Conservation (phyloP, 2,888 invertebrate species). For the Phania funesta region DNA sequence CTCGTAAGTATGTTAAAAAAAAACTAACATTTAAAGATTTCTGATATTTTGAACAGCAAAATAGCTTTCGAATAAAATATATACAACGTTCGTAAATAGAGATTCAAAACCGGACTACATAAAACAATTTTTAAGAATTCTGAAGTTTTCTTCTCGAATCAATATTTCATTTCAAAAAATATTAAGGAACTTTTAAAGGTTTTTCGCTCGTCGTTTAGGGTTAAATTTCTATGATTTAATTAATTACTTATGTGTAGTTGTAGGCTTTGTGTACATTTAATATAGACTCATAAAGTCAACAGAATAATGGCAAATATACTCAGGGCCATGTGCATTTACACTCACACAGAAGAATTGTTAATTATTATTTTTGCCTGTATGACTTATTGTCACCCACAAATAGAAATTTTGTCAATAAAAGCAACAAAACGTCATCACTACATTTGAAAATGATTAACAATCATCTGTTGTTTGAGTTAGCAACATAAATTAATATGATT, state of each 20-base stretch:
- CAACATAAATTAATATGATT: slow-evolving; percentile 30
- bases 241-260: slow-evolving; percentile 13
- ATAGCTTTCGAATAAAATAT: too few species aligned
- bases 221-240: not conserved
- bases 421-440: slow-evolving; percentile 19
- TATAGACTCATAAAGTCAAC: not conserved
- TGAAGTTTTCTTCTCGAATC: too few species aligned
- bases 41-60: too few species aligned
- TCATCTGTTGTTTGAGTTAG: not conserved
- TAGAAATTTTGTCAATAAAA: slow-evolving; percentile 24
- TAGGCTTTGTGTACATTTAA: not conserved
- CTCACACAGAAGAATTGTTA: not conserved
- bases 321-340: not conserved
- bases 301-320: not conserved
- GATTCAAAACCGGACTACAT: too few species aligned
- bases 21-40: too few species aligned
- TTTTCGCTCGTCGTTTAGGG: too few species aligned
- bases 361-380: not conserved
- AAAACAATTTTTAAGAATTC: too few species aligned
- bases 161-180: too few species aligned
- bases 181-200: too few species aligned
- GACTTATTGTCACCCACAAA: slow-evolving; percentile 5
- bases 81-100: too few species aligned
- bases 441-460: not conserved
- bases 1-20: too few species aligned